Conservation (phyloP, 2,797 vertebrate genomes). For the Orestias chungarensis region DNA sequence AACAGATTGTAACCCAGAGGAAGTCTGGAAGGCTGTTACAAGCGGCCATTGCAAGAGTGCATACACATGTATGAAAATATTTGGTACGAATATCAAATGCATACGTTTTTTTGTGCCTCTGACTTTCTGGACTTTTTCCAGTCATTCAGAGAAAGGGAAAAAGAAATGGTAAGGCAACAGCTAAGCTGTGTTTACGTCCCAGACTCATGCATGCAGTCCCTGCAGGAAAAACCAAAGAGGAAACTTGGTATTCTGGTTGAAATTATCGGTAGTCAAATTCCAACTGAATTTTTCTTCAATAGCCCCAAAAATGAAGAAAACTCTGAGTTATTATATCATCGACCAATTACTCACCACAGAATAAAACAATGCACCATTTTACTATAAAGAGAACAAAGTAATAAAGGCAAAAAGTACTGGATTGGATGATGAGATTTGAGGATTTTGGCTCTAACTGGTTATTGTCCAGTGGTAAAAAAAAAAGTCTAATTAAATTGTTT, state of each 20-base stretch:
- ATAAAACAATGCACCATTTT: background rate
- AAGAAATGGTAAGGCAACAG: slow-evolving; percentile 43
- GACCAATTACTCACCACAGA: background rate
- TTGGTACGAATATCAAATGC: slow-evolving; percentile 18
- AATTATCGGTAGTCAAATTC: slow-evolving; percentile 25
- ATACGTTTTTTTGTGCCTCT: slow-evolving; percentile 19
- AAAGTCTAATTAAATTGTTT: background rate
- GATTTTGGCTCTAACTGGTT: background rate
- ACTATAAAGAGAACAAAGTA: background rate
- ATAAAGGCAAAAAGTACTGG: background rate
- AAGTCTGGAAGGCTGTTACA: slow-evolving; percentile 13
- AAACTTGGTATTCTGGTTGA: slow-evolving; percentile 37
- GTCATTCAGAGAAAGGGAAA: slow-evolving; percentile 42
- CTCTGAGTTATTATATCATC: background rate
- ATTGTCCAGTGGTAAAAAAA: background rate
- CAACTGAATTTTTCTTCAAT: slow-evolving; percentile 11
- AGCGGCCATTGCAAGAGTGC: slow-evolving; percentile 29
- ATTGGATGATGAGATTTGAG: background rate
- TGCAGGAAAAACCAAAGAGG: slow-evolving; percentile 47
- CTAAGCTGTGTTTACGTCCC: slow-evolving; percentile 35
- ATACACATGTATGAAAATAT: slow-evolving; percentile 20
- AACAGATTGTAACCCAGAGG: slow-evolving; percentile 32
- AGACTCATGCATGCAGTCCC: slow-evolving; percentile 32
- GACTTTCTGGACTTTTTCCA: slow-evolving; percentile 43
- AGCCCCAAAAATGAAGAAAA: slow-evolving; percentile 26